A percentile compares a stretch with the other conserved stretches of the same genome.
These are phyloP conservation scores for Imbricaverruca yamaguchii DNA, from an alignment of 2,888 invertebrate species.

Conservation along the genomic window DNA sequence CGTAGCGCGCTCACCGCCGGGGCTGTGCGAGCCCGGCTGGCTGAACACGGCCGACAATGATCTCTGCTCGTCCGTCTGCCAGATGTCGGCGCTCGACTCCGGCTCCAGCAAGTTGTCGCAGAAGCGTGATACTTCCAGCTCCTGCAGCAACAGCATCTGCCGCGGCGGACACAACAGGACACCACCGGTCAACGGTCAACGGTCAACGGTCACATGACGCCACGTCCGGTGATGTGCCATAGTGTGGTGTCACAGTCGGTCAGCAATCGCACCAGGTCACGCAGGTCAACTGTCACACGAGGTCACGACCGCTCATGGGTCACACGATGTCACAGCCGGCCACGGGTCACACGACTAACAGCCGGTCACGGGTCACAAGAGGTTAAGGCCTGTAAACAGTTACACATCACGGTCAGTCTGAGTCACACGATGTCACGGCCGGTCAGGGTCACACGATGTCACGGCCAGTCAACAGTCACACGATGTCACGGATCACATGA, in stretches of 20 bases:
- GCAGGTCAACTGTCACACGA: too few relatives aligned
- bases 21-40: background rate
- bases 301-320: too few relatives aligned
- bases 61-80: slow-evolving; percentile 35
- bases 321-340: too few relatives aligned
- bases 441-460: too few relatives aligned
- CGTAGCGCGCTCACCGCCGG: background rate
- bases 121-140: slow-evolving; percentile 56
- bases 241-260: background rate
- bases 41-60: background rate
- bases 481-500: too few relatives aligned
- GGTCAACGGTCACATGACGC: background rate
- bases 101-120: slow-evolving; percentile 60
- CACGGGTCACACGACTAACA: too few relatives aligned
- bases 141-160: slow-evolving; percentile 59
- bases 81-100: slow-evolving; percentile 50
- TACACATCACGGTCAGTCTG: too few relatives aligned
- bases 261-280: background rate
- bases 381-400: too few relatives aligned
- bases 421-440: too few relatives aligned
- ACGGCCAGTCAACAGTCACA: too few relatives aligned
- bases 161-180: slow-evolving; percentile 46
- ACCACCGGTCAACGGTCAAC: slow-evolving; percentile 23
- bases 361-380: too few relatives aligned
- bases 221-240: background rate